A percentile compares a stretch with the other conserved stretches of the same genome.
phyloP scores from a whole-genome alignment of 1,140 invertebrate genomes.

The Tetramorium alpestre region DNA sequence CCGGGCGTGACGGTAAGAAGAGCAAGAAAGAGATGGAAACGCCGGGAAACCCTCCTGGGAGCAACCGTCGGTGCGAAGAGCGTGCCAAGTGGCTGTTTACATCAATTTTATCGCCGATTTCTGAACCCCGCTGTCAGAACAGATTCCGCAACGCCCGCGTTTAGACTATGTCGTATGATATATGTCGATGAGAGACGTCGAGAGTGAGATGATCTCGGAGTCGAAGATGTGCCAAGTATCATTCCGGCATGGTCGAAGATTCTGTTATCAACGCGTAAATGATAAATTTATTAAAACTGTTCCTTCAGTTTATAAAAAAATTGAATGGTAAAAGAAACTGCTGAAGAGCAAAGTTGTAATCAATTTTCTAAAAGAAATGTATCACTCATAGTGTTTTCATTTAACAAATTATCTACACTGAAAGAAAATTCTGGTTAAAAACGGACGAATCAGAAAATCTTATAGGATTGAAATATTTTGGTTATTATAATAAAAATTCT shows the following conservation, averaged over 20 bases:
- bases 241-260: background rate
- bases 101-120: constrained; percentile 85
- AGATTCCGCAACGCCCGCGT: constrained; percentile 64
- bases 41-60: constrained; percentile 66
- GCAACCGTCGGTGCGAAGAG: constrained; percentile 70
- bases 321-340: background rate
- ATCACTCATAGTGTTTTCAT: background rate
- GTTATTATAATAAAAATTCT: no score
- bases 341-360: background rate
- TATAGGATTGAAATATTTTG: no score
- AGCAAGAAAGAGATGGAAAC: constrained; percentile 60
- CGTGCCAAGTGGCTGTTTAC: constrained; percentile 84
- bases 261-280: background rate
- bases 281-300: background rate
- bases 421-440: no score
- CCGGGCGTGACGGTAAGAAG: constrained; percentile 6
- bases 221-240: background rate
- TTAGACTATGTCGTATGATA: constrained; percentile 45
- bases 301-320: background rate
- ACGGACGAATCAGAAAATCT: no score
- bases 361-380: background rate
- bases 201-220: constrained; percentile 25
- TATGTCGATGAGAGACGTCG: constrained; percentile 36
- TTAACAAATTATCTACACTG: background rate
- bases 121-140: constrained; percentile 76